Evolutionary conservation across 2,113 vertebrate genomes (phyloP).

Genomic region (Macaca fascicularis): DNA sequence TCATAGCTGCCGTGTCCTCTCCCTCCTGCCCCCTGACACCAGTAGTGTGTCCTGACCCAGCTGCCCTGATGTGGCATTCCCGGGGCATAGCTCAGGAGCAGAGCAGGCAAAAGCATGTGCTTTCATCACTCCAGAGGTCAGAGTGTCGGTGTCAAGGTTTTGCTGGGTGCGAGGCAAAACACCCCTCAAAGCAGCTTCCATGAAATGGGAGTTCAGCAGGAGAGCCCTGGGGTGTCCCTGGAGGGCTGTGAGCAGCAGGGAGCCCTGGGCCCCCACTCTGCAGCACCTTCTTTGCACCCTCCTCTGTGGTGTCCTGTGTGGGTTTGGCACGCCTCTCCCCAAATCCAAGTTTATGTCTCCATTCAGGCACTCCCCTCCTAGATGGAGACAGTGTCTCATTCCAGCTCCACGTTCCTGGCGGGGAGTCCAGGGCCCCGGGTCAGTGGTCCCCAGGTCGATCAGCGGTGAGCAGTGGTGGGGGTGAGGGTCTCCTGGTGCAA

Average conservation of each 20-base stretch:
- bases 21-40: too few species aligned
- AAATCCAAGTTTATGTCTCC: not conserved
- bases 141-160: not conserved
- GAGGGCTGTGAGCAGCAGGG: not conserved
- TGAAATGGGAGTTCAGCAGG: not conserved
- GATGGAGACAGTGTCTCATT: not conserved
- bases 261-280: not conserved
- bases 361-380: not conserved
- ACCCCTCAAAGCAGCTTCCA: not conserved
- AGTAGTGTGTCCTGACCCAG: not conserved
- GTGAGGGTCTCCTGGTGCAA: not conserved
- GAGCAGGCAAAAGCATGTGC: accelerated
- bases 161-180: too few species aligned
- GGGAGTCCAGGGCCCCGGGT: not conserved
- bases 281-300: accelerated
- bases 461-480: not conserved
- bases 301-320: accelerated
- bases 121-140: not conserved
- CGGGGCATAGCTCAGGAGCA: accelerated
- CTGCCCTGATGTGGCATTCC: accelerated
- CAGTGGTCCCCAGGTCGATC: accelerated
- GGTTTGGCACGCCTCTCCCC: not conserved
- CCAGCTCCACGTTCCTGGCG: not conserved
- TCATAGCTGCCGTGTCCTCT: not conserved
- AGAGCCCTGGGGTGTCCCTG: not conserved